Evolutionary conservation across 2,113 vertebrate genomes (phyloP).

Genomic region (Lycaon pictus): DNA sequence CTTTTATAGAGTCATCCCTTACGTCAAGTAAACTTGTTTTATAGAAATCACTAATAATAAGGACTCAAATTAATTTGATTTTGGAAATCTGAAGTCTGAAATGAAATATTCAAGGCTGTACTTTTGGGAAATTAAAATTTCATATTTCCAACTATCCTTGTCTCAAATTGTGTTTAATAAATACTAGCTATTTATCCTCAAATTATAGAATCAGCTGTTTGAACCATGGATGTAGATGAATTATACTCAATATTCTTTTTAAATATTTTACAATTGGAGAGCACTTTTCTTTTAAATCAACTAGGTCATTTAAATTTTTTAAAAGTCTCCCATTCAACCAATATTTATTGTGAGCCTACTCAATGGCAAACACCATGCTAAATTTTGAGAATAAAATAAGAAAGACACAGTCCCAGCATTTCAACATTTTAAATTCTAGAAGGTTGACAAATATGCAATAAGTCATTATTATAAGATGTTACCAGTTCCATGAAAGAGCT

Average conservation of each 20-base stretch:
- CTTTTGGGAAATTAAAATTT: constrained; percentile 24
- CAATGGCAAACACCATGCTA: background rate
- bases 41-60: background rate
- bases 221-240: background rate
- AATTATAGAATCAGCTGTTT: background rate
- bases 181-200: background rate
- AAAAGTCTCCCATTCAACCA: background rate
- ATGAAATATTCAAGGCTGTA: background rate
- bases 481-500: background rate
- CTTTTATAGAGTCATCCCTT: background rate
- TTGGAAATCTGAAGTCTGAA: background rate
- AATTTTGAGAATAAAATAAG: background rate
- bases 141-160: background rate
- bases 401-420: background rate
- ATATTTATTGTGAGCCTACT: background rate
- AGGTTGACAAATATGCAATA: background rate
- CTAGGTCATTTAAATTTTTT: background rate
- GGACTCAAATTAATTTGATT: constrained; percentile 9
- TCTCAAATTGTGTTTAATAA: background rate
- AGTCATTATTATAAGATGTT: background rate
- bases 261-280: background rate
- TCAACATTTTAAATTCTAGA: background rate
- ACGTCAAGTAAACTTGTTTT: background rate
- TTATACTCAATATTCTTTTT: background rate
- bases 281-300: background rate